phyloP scores from a whole-genome alignment of 2,113 vertebrate genomes.

The Trichechus manatus region DNA sequence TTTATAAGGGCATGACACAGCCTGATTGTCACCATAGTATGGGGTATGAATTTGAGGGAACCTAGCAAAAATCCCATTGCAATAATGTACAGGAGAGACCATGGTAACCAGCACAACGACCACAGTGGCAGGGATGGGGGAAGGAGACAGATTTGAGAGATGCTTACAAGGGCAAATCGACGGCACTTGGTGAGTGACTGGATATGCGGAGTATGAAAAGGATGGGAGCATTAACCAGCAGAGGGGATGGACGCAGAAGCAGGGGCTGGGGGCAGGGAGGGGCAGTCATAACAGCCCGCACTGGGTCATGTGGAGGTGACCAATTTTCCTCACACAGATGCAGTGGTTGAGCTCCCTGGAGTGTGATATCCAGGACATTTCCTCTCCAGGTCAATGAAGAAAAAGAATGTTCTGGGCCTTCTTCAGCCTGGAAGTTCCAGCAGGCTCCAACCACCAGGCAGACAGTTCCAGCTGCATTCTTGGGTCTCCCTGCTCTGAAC shows the following conservation, averaged over 20 bases:
- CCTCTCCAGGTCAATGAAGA: neutral
- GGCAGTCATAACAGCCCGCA: accelerated
- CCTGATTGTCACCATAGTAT: neutral
- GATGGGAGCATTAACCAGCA: accelerated
- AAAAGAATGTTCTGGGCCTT: neutral
- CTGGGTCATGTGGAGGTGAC: neutral
- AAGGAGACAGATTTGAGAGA: neutral
- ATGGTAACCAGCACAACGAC: neutral
- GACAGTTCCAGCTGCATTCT: neutral
- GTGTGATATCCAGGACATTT: neutral
- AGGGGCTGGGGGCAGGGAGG: neutral
- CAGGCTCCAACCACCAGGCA: neutral
- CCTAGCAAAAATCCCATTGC: neutral
- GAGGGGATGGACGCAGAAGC: neutral
- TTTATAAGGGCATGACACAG: neutral
- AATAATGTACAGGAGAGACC: neutral
- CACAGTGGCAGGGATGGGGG: neutral
- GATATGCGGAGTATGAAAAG: neutral
- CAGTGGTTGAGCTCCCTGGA: neutral
- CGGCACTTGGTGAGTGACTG: neutral
- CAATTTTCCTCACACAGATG: neutral
- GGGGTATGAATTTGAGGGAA: neutral
- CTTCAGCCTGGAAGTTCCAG: neutral
- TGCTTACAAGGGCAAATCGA: neutral
- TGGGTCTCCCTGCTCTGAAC: neutral